Evolutionary conservation across 2,888 invertebrate genomes (phyloP), one percentile per base, ranked within the genome.

Genomic region (Brachyopa scutellaris): DNA sequence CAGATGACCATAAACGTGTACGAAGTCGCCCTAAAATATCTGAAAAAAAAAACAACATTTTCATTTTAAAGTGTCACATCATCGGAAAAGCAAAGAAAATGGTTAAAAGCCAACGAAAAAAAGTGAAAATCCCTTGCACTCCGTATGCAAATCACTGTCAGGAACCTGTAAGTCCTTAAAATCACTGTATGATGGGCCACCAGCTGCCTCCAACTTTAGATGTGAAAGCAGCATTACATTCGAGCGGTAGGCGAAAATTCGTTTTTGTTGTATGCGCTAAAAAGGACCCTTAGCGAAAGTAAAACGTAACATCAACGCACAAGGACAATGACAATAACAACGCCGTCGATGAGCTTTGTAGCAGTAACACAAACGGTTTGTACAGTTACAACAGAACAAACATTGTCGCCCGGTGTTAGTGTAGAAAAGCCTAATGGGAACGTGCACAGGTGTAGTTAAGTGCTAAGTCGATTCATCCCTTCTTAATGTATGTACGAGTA

Each of bases 11-110:
- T 47, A 88, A 84, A 64, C 88, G 88, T 6, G 87, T 76, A 62
- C 88, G 88, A 19, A 91, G 87, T 61, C 88, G 89, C 67, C 88
- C 88, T 87, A 90, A 88, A 42, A 90, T 86, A 84, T 90, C 90
- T 90, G 84, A 8, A 84, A 85, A 57, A 47, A 77, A 23, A 62
- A 26, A 55, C 8, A 33, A 29, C 26, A 61, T 45, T 73, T 66
- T 78, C 49, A 67, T 64, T 57, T 47, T 33, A 47, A 77, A 73
- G 66, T 77, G 64, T 76, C 53, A 33, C 64, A 64, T 59, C 64
- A 59, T 74, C 40, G 40, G 21, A 59, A 72, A 66, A 66, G 55
- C 40, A 45, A 4, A 64, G 13, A 76, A 53, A 57, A 62, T 19
- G 13, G 11, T 21, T 33, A 33, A 45, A 31, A 23, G 19, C 17